Base-by-base conservation (phyloP, 2,888 invertebrate genomes). In the Cephus runcator region DNA sequence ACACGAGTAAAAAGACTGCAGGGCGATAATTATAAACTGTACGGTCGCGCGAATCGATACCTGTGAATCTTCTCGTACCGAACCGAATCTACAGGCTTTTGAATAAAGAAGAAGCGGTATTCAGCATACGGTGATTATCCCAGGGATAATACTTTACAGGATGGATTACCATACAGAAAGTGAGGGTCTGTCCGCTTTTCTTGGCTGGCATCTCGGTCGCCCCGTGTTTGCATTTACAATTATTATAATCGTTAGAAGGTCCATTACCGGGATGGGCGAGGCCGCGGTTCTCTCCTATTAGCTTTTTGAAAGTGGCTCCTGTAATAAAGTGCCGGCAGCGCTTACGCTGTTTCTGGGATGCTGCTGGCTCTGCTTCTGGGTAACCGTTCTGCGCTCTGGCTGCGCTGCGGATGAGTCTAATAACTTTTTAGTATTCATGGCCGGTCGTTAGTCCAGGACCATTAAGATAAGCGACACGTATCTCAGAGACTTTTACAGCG, bases 371-470 rank as follows among this genome's bases (percentile, higher is more conserved):
- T 15, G 12, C 40, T 15, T 12, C 40, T 15, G 40, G 1, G 15
- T 15, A 40, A 1, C 40, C 40, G 40, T 40, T 40, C 15, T 40
- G 40, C 15, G 40, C 40, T 40, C 40, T 15, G 15, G 40, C 40
- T 4, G 15, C 69, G 69, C 30, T 12, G n/a, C 79, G 78, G 79
- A 79, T 81, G 83, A 80, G 76, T 81, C 80, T 83, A 82, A 83
- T 83, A 82, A 82, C 82, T 40, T 80, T 79, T 83, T 79, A 79
- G 81, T 80, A 85, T 85, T 85, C 84, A 83, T 78, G 76, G 78
- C 73, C 79, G 73, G 36, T n/a, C 23, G 56, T 40, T 23, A 35
- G 74, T 69, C 69, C 30, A 75, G 40, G 34, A 75, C 31, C 68
- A 12, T 31, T 23, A 74, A 31, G 40, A 4, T 40, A 40, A 40